phyloP scores from a whole-genome alignment of 1,140 invertebrate genomes.

The Lycorma delicatula region DNA sequence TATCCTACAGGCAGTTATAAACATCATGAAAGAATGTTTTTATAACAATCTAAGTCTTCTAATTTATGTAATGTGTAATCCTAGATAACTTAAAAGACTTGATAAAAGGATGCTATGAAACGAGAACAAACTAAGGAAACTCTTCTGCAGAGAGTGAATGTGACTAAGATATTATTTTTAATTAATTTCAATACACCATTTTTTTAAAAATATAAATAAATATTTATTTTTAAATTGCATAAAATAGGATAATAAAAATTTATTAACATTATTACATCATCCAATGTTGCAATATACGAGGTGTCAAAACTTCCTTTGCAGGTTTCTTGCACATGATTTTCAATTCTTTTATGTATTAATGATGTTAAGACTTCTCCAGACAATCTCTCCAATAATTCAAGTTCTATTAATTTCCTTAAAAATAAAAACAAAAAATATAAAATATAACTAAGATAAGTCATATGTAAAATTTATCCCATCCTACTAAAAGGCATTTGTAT shows the following conservation, averaged over 20 bases:
- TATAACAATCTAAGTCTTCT: too few species aligned
- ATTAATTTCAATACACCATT: too few species aligned
- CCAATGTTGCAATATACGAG: constrained; percentile 59
- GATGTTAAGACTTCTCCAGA: constrained; percentile 70
- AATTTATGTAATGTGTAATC: too few species aligned
- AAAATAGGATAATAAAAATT: too few species aligned
- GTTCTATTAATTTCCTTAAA: constrained; percentile 51
- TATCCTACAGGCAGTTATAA: too few species aligned
- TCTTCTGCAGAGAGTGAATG: too few species aligned
- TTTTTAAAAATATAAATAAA: too few species aligned
- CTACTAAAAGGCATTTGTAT: neutral
- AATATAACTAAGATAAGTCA: constrained; percentile 15
- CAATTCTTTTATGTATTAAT: constrained; percentile 71
- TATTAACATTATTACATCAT: constrained; percentile 47
- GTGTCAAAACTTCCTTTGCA: constrained; percentile 78
- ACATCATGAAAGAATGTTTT: too few species aligned
- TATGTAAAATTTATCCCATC: neutral
- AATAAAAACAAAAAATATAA: constrained; percentile 27
- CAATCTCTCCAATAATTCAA: constrained; percentile 68
- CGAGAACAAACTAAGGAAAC: too few species aligned
- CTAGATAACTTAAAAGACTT: too few species aligned
- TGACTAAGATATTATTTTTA: neutral
- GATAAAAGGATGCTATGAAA: too few species aligned
- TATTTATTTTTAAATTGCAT: too few species aligned
- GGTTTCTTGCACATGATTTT: constrained; percentile 64